Evolutionary conservation across 2,113 vertebrate species (phyloP), one percentile per base, ranked within the genome.

Genomic region (Sinosuthora webbiana): DNA sequence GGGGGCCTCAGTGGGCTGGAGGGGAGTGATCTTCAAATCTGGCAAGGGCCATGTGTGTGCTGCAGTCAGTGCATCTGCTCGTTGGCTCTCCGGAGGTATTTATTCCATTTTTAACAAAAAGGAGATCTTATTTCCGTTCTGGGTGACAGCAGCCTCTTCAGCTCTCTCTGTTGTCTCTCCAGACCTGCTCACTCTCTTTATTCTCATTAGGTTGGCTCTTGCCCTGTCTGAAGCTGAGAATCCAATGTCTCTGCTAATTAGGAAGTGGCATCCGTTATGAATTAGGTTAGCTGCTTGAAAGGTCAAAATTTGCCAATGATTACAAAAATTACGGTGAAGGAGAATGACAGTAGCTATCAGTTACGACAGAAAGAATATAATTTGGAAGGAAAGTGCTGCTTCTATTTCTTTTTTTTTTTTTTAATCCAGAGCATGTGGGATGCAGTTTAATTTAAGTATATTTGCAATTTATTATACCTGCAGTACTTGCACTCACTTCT

Each of bases 231-330:
- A 68, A 47, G 41, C 71, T 87, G 83, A 68, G 68, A 74, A 79
- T 87, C 50, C 42, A 56, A 69, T 83, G 84, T 92, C 90, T 96
- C 89, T 10, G 7, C 93, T 95, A 97, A 96, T 97, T 96, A 95
- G 90, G 94, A 95, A 96, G 76, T 90, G 63, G 55, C 94, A 89
- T 96, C 87, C 87, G 94, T 92, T 96, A 83, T 87, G 89, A 96
- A 97, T 97, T 97, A 93, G 89, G 95, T 95, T 95, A 97, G 87
- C 94, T 85, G 85, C 95, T 94, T 95, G 91, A 97, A 96, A 97
- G 95, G 96, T 97, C 97, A 96, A 77, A 94, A 97, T 93, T 94
- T 94, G 70, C 89, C 87, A 92, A 52, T 81, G 93, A 96, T 97
- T 91, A 92, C 83, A 95, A 56, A 92, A 94, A 87, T 90, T 92